Conservation (phyloP, 2,797 vertebrate genomes). For the Varecia variegata region DNA sequence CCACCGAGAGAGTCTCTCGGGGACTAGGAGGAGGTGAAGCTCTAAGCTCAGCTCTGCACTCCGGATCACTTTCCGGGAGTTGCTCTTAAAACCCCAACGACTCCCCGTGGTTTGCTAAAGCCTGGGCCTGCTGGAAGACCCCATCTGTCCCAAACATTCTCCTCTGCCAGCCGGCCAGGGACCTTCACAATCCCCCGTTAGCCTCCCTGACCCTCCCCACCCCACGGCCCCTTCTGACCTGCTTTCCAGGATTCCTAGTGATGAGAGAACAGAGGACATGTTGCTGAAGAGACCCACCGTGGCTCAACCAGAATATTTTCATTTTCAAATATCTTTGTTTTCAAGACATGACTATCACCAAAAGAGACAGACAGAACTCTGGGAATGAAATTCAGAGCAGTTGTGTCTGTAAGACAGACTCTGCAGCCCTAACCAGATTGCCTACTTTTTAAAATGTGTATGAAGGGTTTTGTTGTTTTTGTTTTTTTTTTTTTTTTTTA, state of each 20-base stretch:
- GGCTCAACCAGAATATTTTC: neutral
- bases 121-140: neutral
- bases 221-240: neutral
- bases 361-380: neutral
- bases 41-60: neutral
- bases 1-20: neutral
- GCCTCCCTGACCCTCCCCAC: too few relatives aligned
- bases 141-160: neutral
- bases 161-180: neutral
- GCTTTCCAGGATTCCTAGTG: neutral
- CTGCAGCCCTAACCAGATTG: neutral
- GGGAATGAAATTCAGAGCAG: neutral
- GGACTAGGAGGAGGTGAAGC: neutral
- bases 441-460: neutral
- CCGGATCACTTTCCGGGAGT: neutral
- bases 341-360: neutral
- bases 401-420: neutral
- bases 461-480: too few relatives aligned
- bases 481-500: neutral
- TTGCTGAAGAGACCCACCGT: neutral
- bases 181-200: neutral
- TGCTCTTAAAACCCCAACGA: neutral
- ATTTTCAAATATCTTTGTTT: neutral
- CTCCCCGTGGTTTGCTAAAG: neutral
- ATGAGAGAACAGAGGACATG: accelerated